A percentile compares a stretch with the other conserved stretches of the same genome.
phyloP scores from a whole-genome alignment of 53 echinoderm and acorn worm species.

The Mesocentrotus franciscanus region DNA sequence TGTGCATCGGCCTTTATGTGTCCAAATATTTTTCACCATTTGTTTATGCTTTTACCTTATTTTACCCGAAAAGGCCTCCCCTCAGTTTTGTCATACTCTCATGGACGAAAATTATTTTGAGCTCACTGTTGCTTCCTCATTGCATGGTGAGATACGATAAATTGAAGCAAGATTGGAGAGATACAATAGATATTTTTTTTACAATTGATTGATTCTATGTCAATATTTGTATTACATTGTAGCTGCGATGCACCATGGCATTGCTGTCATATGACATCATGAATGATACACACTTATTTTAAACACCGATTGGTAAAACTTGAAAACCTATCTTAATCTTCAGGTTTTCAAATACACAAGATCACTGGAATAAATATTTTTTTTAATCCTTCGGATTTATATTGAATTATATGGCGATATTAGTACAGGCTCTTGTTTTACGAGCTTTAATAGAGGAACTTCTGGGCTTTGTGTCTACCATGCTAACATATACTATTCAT shows the following conservation, averaged over 20 bases:
- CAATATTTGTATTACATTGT: background rate
- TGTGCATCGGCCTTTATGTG: background rate
- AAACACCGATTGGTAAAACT: no score
- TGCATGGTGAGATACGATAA: background rate
- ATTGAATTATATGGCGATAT: no score
- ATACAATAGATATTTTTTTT: background rate
- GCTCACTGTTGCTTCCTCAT: background rate
- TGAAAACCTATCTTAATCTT: no score
- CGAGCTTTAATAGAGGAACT: no score
- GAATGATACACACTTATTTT: no score
- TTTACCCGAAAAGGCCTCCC: background rate
- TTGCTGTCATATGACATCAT: background rate
- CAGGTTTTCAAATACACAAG: no score
- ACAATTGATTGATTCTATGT: background rate
- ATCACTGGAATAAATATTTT: no score
- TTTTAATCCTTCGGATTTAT: no score
- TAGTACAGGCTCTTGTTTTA: no score
- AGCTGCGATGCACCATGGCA: no score
- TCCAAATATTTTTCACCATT: background rate
- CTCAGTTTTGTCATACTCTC: background rate
- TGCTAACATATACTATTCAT: no score
- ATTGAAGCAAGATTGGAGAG: background rate
- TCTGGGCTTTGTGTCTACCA: no score
- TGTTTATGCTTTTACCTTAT: background rate
- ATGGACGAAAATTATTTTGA: background rate